phyloP scores from a whole-genome alignment of 2,888 invertebrate genomes.

The Eilema sororculum region DNA sequence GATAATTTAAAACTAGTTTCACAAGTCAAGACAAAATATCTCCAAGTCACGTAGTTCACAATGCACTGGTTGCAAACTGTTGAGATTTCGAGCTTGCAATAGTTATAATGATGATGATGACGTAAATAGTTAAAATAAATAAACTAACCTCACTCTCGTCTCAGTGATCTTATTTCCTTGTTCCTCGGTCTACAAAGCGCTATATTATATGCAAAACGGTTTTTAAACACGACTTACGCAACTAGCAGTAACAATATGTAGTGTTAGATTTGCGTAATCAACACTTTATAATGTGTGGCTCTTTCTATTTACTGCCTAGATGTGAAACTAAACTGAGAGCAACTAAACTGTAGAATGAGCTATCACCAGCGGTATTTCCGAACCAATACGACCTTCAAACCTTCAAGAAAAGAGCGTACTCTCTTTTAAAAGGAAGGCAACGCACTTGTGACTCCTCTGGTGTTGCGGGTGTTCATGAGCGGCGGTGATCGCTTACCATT shows the following conservation, averaged over 20 bases:
- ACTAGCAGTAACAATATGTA: constrained; percentile 37
- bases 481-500: too few relatives aligned
- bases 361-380: too few relatives aligned
- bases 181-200: constrained; percentile 13
- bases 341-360: too few relatives aligned
- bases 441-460: too few relatives aligned
- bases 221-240: constrained; percentile 46
- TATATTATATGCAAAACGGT: constrained; percentile 34
- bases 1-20: too few relatives aligned
- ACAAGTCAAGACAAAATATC: too few relatives aligned
- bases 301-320: not conserved
- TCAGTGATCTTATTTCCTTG: constrained; percentile 28
- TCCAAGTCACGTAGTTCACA: too few relatives aligned
- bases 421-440: too few relatives aligned
- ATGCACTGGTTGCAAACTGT: not conserved
- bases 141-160: constrained; percentile 2
- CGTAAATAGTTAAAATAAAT: not conserved
- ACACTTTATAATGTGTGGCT: constrained; percentile 18
- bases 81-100: not conserved
- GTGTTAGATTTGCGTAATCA: constrained; percentile 36
- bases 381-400: too few relatives aligned
- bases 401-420: too few relatives aligned
- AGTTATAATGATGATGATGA: constrained; percentile 1
- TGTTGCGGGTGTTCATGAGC: too few relatives aligned
- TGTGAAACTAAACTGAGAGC: too few relatives aligned